Conservation (phyloP, 2,113 vertebrate genomes). For the Leiothrix lutea region DNA sequence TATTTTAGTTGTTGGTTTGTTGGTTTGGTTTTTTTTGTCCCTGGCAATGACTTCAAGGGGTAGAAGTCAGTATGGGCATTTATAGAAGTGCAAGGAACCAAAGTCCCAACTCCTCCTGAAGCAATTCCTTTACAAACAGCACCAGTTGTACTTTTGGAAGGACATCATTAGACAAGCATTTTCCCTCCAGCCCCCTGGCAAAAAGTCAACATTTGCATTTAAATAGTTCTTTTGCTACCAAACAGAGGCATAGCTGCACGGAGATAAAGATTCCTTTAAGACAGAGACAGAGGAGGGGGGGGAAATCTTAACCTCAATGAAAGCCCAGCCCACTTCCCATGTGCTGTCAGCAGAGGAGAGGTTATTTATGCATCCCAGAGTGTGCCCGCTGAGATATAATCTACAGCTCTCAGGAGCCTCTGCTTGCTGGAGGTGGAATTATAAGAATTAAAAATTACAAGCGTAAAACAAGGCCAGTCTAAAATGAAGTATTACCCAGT, state of each 20-base stretch:
- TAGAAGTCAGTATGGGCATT: background rate
- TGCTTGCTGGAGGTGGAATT: slow-evolving; percentile 28
- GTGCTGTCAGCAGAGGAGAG: background rate
- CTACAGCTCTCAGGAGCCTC: slow-evolving; percentile 11
- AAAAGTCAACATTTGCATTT: slow-evolving; percentile 69
- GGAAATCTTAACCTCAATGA: background rate
- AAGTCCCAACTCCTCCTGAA: background rate
- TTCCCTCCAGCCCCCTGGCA: slow-evolving; percentile 5
- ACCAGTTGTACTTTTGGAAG: slow-evolving; percentile 35
- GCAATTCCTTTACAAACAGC: background rate
- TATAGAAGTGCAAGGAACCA: background rate
- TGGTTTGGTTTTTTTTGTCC: background rate
- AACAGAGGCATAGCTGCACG: background rate
- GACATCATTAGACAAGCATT: slow-evolving; percentile 24
- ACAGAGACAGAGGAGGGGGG: fast-evolving
- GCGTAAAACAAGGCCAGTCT: slow-evolving; percentile 14
- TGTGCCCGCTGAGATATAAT: slow-evolving; percentile 21
- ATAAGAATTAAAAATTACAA: slow-evolving; percentile 61
- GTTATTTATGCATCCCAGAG: slow-evolving; percentile 10
- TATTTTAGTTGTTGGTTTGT: background rate
- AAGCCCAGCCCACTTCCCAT: background rate
- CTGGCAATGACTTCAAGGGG: background rate
- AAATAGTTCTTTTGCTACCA: slow-evolving; percentile 55
- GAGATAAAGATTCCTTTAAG: slow-evolving; percentile 59
- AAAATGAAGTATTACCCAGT: slow-evolving; percentile 32